Conservation (phyloP, 2,888 invertebrate genomes). For the Trichogramma evanescens region DNA sequence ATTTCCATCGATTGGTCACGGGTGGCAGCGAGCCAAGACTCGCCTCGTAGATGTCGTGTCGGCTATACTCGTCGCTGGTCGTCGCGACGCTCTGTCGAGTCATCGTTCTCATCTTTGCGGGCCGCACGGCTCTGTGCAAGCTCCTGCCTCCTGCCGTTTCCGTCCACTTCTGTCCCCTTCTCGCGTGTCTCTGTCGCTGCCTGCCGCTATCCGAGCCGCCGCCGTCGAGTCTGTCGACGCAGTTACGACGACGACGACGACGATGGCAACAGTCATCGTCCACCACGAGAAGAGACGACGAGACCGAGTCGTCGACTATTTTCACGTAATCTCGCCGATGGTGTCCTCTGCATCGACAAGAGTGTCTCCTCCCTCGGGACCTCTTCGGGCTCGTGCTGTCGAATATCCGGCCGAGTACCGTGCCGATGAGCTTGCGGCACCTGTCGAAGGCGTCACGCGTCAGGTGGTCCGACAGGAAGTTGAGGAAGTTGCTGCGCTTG, state of each 20-base stretch:
- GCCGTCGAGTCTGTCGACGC: too few species aligned
- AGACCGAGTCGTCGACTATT: too few species aligned
- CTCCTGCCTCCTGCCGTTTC: too few species aligned
- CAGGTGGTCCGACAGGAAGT: conserved; percentile 6
- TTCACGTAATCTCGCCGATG: too few species aligned
- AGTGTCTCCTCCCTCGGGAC: not conserved
- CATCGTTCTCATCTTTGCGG: not conserved
- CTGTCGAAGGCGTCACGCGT: conserved; percentile 3
- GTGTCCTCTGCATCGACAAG: too few species aligned
- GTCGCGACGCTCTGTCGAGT: not conserved
- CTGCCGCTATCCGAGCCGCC: too few species aligned
- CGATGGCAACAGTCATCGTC: too few species aligned
- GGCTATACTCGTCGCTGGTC: not conserved
- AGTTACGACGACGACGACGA: too few species aligned
- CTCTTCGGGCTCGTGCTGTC: conserved; percentile 21
- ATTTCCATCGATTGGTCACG: not conserved
- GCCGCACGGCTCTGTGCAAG: not conserved
- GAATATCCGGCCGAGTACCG: not conserved
- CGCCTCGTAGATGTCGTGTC: not conserved
- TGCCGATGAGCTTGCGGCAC: not conserved
- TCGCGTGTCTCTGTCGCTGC: too few species aligned
- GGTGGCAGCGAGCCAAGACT: not conserved
- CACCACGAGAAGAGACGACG: too few species aligned
- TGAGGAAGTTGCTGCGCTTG: conserved; percentile 4
- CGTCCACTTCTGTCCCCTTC: too few species aligned